phyloP scores from a whole-genome alignment of 1,140 invertebrate genomes.

The Himalopsyche phryganea region DNA sequence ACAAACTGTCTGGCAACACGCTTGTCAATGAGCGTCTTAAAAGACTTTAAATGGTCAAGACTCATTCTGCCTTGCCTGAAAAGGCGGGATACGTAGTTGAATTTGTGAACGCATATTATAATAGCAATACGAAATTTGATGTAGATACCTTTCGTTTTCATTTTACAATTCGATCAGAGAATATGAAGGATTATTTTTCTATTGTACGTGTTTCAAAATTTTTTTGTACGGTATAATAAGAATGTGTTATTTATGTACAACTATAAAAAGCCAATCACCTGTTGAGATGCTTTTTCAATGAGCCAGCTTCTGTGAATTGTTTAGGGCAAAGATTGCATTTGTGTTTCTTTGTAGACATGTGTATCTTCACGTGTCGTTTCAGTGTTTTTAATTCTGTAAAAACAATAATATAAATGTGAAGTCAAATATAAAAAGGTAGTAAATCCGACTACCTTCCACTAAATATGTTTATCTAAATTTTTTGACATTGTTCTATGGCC shows the following conservation, averaged over 20 bases:
- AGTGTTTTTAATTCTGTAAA: slow-evolving; percentile 21
- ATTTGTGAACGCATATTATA: too few relatives aligned
- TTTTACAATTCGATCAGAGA: too few relatives aligned
- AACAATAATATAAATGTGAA: neutral
- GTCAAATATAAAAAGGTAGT: neutral
- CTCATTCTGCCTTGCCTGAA: neutral
- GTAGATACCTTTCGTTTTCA: too few relatives aligned
- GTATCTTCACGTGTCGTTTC: slow-evolving; percentile 27
- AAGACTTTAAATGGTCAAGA: neutral
- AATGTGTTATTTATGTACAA: too few relatives aligned
- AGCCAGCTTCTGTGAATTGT: slow-evolving; percentile 17
- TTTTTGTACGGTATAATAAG: too few relatives aligned
- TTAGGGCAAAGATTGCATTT: slow-evolving; percentile 27
- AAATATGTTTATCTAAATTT: neutral
- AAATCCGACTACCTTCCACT: neutral
- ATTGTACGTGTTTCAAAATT: too few relatives aligned
- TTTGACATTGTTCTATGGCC: neutral
- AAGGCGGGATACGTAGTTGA: neutral
- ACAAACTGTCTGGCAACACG: neutral
- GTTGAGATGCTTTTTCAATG: slow-evolving; percentile 27
- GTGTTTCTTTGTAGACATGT: slow-evolving; percentile 24
- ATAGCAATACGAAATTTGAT: too few relatives aligned
- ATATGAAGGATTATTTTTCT: too few relatives aligned
- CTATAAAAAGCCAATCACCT: slow-evolving; percentile 14
- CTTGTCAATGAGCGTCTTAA: neutral